A percentile compares a stretch with the other conserved stretches of the same genome.
Conservation (phyloP, 35 echinoderm and acorn worm species). For the Apostichopus japonicus region DNA sequence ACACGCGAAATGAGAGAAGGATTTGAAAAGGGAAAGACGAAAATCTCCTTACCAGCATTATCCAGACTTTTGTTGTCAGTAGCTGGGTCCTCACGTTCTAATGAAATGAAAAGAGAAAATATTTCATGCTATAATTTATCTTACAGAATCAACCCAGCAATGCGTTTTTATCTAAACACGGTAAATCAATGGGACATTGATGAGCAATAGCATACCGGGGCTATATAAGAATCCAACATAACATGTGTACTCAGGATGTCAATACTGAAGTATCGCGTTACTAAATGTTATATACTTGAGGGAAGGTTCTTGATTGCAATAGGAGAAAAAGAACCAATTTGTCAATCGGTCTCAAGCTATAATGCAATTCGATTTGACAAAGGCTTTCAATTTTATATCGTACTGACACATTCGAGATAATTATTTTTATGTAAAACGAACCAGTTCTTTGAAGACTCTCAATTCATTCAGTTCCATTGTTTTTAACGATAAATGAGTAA, state of each 20-base stretch:
- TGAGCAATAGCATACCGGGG: slow-evolving; percentile 12
- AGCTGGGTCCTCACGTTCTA: slow-evolving; percentile 83
- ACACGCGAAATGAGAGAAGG: not conserved
- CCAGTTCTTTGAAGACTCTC: not conserved
- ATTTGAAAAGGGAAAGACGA: not conserved
- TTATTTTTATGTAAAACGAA: not conserved
- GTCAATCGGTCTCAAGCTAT: not conserved
- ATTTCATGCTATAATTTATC: slow-evolving; percentile 31
- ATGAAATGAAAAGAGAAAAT: slow-evolving; percentile 18
- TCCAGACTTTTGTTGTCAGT: slow-evolving; percentile 82
- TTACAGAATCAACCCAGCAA: slow-evolving; percentile 1
- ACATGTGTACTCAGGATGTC: not conserved
- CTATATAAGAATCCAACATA: not conserved
- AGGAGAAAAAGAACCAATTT: not conserved
- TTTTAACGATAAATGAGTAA: too few species aligned
- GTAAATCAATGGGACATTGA: slow-evolving; percentile 53
- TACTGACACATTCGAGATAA: not conserved
- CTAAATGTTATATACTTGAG: too few species aligned
- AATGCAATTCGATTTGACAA: not conserved
- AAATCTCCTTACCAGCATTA: slow-evolving; percentile 60
- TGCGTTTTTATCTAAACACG: slow-evolving; percentile 12
- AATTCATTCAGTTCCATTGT: not conserved
- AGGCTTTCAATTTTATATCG: not conserved
- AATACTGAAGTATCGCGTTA: not conserved
- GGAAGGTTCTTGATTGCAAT: too few species aligned